Percentiles rank a stretch among this genome's conserved stretches.
These are phyloP conservation scores for Exocentrus adspersus DNA, from an alignment of 2,888 invertebrate species.

Conservation along the genomic window DNA sequence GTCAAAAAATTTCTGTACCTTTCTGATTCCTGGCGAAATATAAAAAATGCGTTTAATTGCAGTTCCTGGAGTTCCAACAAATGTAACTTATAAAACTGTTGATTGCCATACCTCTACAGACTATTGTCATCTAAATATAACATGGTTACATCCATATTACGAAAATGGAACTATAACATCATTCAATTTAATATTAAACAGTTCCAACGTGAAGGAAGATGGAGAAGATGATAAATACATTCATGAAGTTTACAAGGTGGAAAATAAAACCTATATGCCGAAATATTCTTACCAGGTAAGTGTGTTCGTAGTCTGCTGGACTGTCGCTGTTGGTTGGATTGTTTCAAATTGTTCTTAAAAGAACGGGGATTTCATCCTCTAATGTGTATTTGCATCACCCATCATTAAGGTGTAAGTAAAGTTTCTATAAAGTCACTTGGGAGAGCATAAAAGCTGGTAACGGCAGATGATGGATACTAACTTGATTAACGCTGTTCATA, in stretches of 20 bases:
- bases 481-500: too few species aligned
- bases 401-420: too few species aligned
- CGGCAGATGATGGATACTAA: too few species aligned
- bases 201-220: slow-evolving; percentile 43
- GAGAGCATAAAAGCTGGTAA: too few species aligned
- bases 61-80: slow-evolving; percentile 56
- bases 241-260: slow-evolving; percentile 51
- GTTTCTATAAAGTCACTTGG: too few species aligned
- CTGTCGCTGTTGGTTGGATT: too few species aligned
- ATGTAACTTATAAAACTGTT: slow-evolving; percentile 54
- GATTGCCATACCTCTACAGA: slow-evolving; percentile 50
- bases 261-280: slow-evolving; percentile 48
- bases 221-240: slow-evolving; percentile 47
- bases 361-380: too few species aligned
- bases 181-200: slow-evolving; percentile 55
- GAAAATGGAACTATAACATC: slow-evolving; percentile 56
- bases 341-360: too few species aligned
- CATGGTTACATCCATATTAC: slow-evolving; percentile 57
- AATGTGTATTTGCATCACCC: too few species aligned
- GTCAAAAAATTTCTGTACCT: neutral
- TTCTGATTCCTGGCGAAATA: neutral
- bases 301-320: too few species aligned
- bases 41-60: too few species aligned
- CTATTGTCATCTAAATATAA: slow-evolving; percentile 56
- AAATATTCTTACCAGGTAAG: slow-evolving; percentile 53